phyloP scores from a whole-genome alignment of 1,140 invertebrate genomes.

The Diorhabda elongata region DNA sequence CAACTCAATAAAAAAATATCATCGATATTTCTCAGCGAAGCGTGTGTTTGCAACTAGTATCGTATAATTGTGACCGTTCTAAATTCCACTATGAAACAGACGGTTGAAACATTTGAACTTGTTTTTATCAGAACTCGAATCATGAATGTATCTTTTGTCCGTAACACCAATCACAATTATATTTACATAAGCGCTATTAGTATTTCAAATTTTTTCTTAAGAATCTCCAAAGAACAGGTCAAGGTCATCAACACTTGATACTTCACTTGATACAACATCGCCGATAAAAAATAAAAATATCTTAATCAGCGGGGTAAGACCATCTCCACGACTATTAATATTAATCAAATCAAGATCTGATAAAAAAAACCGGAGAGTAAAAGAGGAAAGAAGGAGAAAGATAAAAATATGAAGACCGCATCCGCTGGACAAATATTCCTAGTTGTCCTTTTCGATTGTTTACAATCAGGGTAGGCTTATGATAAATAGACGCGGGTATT shows the following conservation, averaged over 20 bases:
- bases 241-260: background rate
- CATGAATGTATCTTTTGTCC: too few relatives aligned
- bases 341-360: conserved; percentile 28
- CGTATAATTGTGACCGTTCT: too few relatives aligned
- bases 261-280: background rate
- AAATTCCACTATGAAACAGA: too few relatives aligned
- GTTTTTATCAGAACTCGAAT: too few relatives aligned
- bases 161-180: too few relatives aligned
- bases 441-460: conserved; percentile 25
- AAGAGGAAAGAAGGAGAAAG: conserved; percentile 5
- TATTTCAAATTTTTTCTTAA: background rate
- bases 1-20: too few relatives aligned
- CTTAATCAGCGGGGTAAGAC: conserved; percentile 22
- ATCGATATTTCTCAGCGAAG: too few relatives aligned
- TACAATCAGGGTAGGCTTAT: conserved; percentile 26
- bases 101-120: too few relatives aligned
- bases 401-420: background rate
- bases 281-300: conserved; percentile 16
- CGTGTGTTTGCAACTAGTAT: too few relatives aligned
- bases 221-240: background rate
- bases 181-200: too few relatives aligned
- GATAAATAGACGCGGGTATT: conserved; percentile 26
- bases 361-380: conserved; percentile 19
- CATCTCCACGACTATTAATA: conserved; percentile 21
- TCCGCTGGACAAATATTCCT: conserved; percentile 18